A percentile compares a stretch with the other conserved stretches of the same genome.
phyloP scores from a whole-genome alignment of 2,888 invertebrate species.

The Ptychoptera albimana region DNA sequence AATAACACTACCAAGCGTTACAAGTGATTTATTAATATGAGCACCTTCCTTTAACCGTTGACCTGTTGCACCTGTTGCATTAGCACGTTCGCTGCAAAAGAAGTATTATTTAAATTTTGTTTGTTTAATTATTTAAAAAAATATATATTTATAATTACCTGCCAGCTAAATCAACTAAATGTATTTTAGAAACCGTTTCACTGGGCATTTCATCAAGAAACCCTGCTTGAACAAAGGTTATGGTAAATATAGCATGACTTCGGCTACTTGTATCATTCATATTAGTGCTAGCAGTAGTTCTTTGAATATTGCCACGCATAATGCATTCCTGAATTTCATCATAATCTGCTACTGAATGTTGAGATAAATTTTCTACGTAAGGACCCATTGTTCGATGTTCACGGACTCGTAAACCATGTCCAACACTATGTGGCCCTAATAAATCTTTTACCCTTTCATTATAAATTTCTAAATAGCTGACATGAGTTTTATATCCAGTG shows the following conservation, averaged over 20 bases:
- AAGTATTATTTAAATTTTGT: not conserved
- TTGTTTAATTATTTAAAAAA: not conserved
- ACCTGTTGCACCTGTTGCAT: slow-evolving; percentile 81
- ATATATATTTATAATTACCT: slow-evolving; percentile 35
- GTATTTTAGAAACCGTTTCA: slow-evolving; percentile 80
- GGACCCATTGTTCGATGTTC: slow-evolving; percentile 69
- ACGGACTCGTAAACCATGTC: slow-evolving; percentile 56
- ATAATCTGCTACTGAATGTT: slow-evolving; percentile 73
- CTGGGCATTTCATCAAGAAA: slow-evolving; percentile 77
- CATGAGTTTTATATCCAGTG: slow-evolving; percentile 71
- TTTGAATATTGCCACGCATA: slow-evolving; percentile 61
- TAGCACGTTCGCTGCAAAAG: slow-evolving; percentile 60
- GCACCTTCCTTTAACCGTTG: slow-evolving; percentile 80
- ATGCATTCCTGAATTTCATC: slow-evolving; percentile 72
- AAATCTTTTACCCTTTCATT: slow-evolving; percentile 68
- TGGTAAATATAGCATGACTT: slow-evolving; percentile 83
- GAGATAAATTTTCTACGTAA: slow-evolving; percentile 75
- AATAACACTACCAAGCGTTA: slow-evolving; percentile 76
- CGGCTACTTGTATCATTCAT: slow-evolving; percentile 87
- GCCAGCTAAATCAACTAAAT: slow-evolving; percentile 78
- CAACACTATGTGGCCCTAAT: slow-evolving; percentile 39
- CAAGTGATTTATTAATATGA: slow-evolving; percentile 80
- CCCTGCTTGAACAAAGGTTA: slow-evolving; percentile 77
- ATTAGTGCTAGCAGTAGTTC: slow-evolving; percentile 77
- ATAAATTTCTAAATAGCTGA: slow-evolving; percentile 75